A percentile compares a stretch with the other conserved stretches of the same genome.
These are phyloP conservation scores for Acestrorhynchus altus DNA, from an alignment of 2,797 vertebrate genomes.

Conservation along the genomic window DNA sequence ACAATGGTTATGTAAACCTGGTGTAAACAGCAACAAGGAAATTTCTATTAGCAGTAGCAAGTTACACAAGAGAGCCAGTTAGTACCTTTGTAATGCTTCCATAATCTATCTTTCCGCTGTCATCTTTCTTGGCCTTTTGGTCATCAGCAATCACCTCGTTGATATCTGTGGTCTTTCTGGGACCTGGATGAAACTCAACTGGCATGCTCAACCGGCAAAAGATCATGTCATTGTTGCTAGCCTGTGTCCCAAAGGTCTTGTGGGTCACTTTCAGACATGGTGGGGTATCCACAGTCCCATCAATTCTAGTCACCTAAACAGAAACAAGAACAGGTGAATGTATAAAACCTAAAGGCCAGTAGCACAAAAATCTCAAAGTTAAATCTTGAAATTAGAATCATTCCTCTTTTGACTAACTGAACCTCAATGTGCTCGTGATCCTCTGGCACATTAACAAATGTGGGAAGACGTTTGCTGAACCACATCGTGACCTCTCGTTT, in stretches of 20 bases:
- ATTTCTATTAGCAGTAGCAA: neutral
- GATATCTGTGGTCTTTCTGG: conserved; percentile 52
- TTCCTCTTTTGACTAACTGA: conserved; percentile 23
- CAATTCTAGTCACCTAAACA: conserved; percentile 90
- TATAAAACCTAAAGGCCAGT: neutral
- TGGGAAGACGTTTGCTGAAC: conserved; percentile 98
- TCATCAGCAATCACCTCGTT: conserved; percentile 49
- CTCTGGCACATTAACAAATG: conserved; percentile 90
- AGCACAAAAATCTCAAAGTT: neutral
- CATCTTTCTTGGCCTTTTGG: conserved; percentile 63
- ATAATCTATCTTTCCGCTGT: conserved; percentile 75
- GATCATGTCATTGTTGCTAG: conserved; percentile 91
- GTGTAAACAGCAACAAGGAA: too few relatives aligned
- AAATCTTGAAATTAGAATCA: neutral
- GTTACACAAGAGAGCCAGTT: conserved; percentile 9
- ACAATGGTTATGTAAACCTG: too few relatives aligned
- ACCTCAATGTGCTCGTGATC: conserved; percentile 92
- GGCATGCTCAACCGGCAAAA: conserved; percentile 97
- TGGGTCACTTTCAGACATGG: conserved; percentile 97
- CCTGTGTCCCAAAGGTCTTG: conserved; percentile 96
- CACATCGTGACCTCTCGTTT: conserved; percentile 97
- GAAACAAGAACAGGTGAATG: neutral
- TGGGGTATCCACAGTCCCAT: conserved; percentile 92
- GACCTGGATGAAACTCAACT: conserved; percentile 85
- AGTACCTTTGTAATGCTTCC: conserved; percentile 79